Evolutionary conservation across 2,113 vertebrate species (phyloP).

Genomic region (Nothoprocta pentlandii): DNA sequence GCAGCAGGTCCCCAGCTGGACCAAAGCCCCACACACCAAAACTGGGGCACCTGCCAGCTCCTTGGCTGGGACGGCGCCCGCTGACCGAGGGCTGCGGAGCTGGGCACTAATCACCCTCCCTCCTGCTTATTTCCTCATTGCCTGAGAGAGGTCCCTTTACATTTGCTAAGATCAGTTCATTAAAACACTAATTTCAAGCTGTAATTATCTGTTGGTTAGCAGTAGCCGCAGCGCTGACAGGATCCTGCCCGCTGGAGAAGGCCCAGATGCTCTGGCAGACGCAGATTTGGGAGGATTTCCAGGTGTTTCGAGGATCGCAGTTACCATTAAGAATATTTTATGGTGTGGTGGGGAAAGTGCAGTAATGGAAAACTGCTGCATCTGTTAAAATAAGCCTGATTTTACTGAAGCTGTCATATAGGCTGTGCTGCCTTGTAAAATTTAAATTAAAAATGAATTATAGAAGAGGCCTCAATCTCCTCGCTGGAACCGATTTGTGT

Average conservation of each 20-base stretch:
- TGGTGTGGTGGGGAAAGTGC: background rate
- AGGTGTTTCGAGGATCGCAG: background rate
- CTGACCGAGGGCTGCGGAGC: slow-evolving; percentile 51
- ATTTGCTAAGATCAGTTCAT: slow-evolving; percentile 78
- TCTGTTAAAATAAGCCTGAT: background rate
- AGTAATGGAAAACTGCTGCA: background rate
- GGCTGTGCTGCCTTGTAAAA: slow-evolving; percentile 16
- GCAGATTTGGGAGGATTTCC: slow-evolving; percentile 8
- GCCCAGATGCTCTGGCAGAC: slow-evolving; percentile 62
- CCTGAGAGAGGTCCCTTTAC: slow-evolving; percentile 74
- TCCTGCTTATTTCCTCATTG: slow-evolving; percentile 67
- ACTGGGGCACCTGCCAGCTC: background rate
- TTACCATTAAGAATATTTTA: background rate
- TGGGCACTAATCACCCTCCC: slow-evolving; percentile 52
- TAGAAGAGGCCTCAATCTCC: background rate
- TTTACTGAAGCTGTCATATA: background rate
- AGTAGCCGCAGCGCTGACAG: slow-evolving; percentile 7
- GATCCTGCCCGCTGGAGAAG: slow-evolving; percentile 59
- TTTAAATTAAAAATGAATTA: slow-evolving; percentile 63
- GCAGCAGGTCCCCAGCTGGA: background rate
- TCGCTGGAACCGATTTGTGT: background rate
- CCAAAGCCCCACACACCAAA: background rate
- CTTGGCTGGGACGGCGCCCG: slow-evolving; percentile 55
- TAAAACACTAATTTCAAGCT: slow-evolving; percentile 80
- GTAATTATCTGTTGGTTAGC: slow-evolving; percentile 80